Base-by-base conservation (phyloP, 2,797 vertebrate genomes). In the Pseudopleuronectes americanus region DNA sequence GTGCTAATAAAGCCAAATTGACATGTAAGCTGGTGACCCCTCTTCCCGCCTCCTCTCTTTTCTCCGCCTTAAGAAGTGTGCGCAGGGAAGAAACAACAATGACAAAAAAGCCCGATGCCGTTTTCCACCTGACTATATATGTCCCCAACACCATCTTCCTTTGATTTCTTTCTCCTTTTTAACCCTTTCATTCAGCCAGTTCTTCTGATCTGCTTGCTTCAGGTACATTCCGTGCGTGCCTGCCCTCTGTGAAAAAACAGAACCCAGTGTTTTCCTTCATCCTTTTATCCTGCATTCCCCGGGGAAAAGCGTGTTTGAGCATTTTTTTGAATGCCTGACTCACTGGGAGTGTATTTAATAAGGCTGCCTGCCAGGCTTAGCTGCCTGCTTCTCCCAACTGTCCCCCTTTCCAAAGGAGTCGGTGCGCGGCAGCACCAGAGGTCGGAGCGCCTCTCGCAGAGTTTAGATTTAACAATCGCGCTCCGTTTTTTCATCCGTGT, bases 1-100 rank as follows among this genome's bases (percentile, higher is more conserved):
- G 60, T 68, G 58, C 77, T 89, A 90, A 87, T 91, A 82, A 89
- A 91, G 79, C 76, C 86, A 88, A 88, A 89, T 87, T 90, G 87
- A 83, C 88, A 89, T 87, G 84, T 86, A 84, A 87, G 81, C 76
- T 60, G 36, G 79, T 87, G 85, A 84, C 89, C 91, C 89, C 65
- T 80, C 80, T 83, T 79, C 81, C 77, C 26, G 64, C 69, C 65
- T 26, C 56, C 64, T 80, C 49, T 84, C 63, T 68, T 67, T 61
- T 82, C 79, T 80, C 66, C 64, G 68, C 71, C 75, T 69, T 60
- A 79, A 83, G 79, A 73, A 61, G 71, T 71, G 62, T 81, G 81
- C 81, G 6, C 17, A 8, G 36, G 53, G 56, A 53, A 67, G 43
- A 74, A 79, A 77, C 28, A 68, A 79, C 76, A 76, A 33, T 57